Conservation (phyloP, 1,140 invertebrate species). For the Drosophila asahinai region DNA sequence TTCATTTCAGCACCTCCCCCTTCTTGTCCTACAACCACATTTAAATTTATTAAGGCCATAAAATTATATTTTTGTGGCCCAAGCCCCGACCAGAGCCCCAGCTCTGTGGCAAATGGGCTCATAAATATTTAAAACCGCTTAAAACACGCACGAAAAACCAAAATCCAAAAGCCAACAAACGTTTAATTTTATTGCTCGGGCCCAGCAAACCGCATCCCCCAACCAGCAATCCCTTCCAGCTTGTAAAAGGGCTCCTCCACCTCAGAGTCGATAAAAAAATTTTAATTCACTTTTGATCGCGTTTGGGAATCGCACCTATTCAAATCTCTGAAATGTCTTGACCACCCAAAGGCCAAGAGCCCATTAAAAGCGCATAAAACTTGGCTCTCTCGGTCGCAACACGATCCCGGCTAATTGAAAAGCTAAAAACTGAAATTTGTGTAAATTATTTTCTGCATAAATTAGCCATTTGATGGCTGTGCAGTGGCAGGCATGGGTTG, state of each 20-base stretch:
- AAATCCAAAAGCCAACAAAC: constrained; percentile 54
- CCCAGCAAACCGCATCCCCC: constrained; percentile 19
- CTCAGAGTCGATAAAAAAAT: constrained; percentile 65
- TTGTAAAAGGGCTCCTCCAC: constrained; percentile 25
- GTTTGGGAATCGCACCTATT: constrained; percentile 75
- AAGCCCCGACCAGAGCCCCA: not conserved
- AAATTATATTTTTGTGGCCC: constrained; percentile 75
- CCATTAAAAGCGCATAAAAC: constrained; percentile 74
- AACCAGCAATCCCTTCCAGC: constrained; percentile 1
- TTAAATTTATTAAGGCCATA: constrained; percentile 77
- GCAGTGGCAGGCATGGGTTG: constrained; percentile 22
- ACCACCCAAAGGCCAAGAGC: constrained; percentile 65
- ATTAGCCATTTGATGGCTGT: constrained; percentile 67
- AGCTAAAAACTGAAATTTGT: constrained; percentile 76
- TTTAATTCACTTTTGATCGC: constrained; percentile 74
- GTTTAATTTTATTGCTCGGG: constrained; percentile 76
- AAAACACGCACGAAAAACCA: constrained; percentile 66
- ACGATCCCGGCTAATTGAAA: constrained; percentile 73
- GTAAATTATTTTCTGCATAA: constrained; percentile 78
- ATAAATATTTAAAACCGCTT: constrained; percentile 81
- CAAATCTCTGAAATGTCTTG: constrained; percentile 43
- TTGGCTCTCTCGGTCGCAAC: constrained; percentile 19
- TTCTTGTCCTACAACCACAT: constrained; percentile 45
- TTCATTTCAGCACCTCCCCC: constrained; percentile 15
- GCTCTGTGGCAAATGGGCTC: constrained; percentile 68